Evolutionary conservation across 2,113 vertebrate genomes (phyloP).

Genomic region (Trichechus manatus): DNA sequence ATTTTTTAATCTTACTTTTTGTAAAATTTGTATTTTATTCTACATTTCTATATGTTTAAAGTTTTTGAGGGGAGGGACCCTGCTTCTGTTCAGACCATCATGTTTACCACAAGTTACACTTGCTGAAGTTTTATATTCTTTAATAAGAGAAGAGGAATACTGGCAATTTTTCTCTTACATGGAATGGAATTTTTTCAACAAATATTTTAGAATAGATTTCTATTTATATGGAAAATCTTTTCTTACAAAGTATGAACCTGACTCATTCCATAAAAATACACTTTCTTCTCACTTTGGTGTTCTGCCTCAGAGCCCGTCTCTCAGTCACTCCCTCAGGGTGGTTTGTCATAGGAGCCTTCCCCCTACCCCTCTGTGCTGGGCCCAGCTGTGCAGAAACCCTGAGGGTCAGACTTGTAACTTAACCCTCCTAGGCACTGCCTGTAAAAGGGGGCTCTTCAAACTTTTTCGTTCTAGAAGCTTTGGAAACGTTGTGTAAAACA

Average conservation of each 20-base stretch:
- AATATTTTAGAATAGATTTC: conserved; percentile 44
- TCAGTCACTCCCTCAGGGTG: background rate
- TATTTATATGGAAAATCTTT: conserved; percentile 51
- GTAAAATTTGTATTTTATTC: background rate
- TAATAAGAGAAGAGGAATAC: background rate
- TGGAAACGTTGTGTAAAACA: background rate
- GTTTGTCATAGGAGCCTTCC: rapidly evolving
- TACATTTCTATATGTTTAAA: background rate
- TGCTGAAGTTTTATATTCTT: background rate
- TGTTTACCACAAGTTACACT: background rate
- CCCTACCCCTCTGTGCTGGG: rapidly evolving
- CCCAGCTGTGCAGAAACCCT: background rate
- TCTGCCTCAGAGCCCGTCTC: background rate
- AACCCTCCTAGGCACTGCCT: background rate
- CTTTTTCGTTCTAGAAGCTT: background rate
- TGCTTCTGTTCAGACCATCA: background rate
- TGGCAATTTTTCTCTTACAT: background rate
- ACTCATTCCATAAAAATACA: conserved; percentile 38
- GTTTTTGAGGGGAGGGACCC: rapidly evolving
- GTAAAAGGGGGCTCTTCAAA: background rate
- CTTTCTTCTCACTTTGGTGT: background rate
- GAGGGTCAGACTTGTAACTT: background rate
- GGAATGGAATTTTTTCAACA: background rate
- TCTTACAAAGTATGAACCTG: conserved; percentile 4
- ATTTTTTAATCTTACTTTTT: background rate